Evolutionary conservation across 2,113 vertebrate species (phyloP).

Genomic region (Rhynchomys soricoides): DNA sequence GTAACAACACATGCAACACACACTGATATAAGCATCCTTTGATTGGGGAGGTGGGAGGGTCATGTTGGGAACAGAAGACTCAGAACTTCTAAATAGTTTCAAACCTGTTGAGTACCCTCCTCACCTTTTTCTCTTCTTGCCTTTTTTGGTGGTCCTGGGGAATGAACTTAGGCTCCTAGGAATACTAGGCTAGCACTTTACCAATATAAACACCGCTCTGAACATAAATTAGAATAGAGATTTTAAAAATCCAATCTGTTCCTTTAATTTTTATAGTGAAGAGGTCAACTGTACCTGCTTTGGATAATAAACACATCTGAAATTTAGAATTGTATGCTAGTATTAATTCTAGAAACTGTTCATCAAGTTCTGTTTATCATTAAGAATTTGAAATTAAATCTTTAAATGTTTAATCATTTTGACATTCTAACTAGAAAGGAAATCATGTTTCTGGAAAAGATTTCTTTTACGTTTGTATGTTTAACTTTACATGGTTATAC

Average conservation of each 20-base stretch:
- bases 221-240: slow-evolving; percentile 7
- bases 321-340: not conserved
- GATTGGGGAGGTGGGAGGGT: not conserved
- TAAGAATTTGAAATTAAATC: not conserved
- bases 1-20: not conserved
- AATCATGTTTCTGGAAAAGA: not conserved
- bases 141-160: not conserved
- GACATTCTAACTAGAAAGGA: not conserved
- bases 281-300: not conserved
- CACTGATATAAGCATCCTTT: not conserved
- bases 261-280: slow-evolving; percentile 29
- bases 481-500: not conserved
- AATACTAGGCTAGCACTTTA: not conserved
- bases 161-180: not conserved
- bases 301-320: slow-evolving; percentile 10
- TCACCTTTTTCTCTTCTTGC: not conserved
- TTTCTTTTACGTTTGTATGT: not conserved
- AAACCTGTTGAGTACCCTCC: not conserved
- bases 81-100: not conserved
- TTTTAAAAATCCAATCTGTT: not conserved
- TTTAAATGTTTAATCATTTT: slow-evolving; percentile 2
- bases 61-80: not conserved
- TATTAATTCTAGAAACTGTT: slow-evolving; percentile 14
- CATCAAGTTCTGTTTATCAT: not conserved
- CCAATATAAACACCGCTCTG: not conserved